Evolutionary conservation across 2,113 vertebrate genomes (phyloP), one percentile per base, ranked within the genome.

Genomic region (Pagrus major): DNA sequence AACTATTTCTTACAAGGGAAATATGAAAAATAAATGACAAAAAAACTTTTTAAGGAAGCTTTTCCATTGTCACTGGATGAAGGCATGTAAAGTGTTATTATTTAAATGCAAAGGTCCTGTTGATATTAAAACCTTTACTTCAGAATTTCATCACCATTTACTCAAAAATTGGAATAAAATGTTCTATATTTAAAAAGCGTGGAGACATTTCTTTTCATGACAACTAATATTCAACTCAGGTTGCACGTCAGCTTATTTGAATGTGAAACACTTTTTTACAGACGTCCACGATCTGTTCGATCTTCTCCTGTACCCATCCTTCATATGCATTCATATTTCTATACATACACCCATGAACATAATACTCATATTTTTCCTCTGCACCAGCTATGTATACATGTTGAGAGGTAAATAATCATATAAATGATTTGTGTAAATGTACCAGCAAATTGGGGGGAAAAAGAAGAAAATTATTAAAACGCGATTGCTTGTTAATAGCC

Each of bases 1-100:
- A 98, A 99, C 95, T 97, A 96, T 98, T 98, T 99, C 97, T 96
- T 99, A 99, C 97, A 98, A 98, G 98, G 98, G 97, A 99, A 96
- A 97, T 95, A 96, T 95, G 93, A 96, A 95, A 95, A 95, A 91
- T 60, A 90, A 91, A 88, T 81, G 73, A 78, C 65, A 93, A 90
- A 86, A 83, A 91, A 89, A 94, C 93, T 96, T 97, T 97, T 96
- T 95, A 96, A 95, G 95, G 94, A 96, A 94, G 95, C 96, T 96
- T 96, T 97, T 96, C 95, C 95, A 95, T 95, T 95, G 95, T 97
- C 96, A 97, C 96, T 99, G 97, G 96, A 99, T 96, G 95, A 93
- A 93, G 90, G 90, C 92, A 96, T 97, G 96, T 96, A 95, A 96
- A 89, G 94, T 96, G 96, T 98, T 98, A 88, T 86, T 95, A 96